Percentiles rank a stretch among this genome's conserved stretches.
Conservation (phyloP, 2,113 vertebrate genomes). For the Myodes glareolus region DNA sequence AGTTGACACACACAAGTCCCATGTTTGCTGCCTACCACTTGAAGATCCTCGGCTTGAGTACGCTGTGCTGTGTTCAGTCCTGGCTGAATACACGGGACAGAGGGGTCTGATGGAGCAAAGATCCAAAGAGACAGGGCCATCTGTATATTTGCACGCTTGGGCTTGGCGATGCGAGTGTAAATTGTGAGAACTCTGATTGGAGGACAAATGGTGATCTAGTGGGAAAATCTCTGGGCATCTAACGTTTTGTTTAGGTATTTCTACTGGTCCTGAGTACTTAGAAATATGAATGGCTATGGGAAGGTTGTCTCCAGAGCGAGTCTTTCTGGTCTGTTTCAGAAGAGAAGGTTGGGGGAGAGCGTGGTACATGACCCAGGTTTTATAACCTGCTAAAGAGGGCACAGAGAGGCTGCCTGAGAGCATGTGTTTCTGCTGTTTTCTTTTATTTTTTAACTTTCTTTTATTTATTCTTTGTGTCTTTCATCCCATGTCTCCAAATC, state of each 20-base stretch:
- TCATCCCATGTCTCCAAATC: no score
- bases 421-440: not conserved
- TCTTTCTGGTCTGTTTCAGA: not conserved
- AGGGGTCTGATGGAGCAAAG: not conserved
- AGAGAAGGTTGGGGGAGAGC: not conserved
- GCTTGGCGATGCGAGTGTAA: not conserved
- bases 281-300: not conserved
- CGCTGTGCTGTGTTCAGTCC: not conserved
- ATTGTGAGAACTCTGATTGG: not conserved
- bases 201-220: not conserved
- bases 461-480: no score
- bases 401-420: fast-evolving
- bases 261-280: not conserved
- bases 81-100: not conserved
- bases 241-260: not conserved
- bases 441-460: no score
- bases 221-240: no score
- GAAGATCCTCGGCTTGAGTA: not conserved
- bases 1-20: not conserved
- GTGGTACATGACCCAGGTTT: not conserved
- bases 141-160: not conserved
- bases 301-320: fast-evolving
- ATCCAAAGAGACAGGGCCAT: not conserved
- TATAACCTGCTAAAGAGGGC: not conserved
- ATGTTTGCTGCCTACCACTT: not conserved